Percentiles rank a stretch among this genome's conserved stretches.
Evolutionary conservation across 2,797 vertebrate genomes (phyloP).

Genomic region (Adelosebastes latens): DNA sequence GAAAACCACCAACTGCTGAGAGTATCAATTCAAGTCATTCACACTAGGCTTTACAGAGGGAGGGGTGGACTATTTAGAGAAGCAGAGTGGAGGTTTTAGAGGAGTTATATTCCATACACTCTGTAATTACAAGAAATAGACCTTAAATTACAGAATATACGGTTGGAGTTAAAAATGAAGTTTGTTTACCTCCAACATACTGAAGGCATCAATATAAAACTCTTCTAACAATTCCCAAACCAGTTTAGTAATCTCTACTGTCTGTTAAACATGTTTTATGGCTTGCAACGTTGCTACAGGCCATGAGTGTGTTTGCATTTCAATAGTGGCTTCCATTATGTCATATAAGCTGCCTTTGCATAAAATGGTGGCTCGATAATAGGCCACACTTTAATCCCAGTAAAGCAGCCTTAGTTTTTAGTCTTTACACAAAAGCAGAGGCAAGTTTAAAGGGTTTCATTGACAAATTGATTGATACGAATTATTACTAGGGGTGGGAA

Average conservation of each 20-base stretch:
- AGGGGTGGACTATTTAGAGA: constrained; percentile 60
- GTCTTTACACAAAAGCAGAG: neutral
- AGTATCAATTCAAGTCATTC: constrained; percentile 49
- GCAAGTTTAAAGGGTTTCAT: neutral
- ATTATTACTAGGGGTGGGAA: too few relatives aligned
- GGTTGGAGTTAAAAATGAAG: constrained; percentile 46
- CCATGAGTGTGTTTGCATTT: constrained; percentile 31
- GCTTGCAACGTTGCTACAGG: neutral
- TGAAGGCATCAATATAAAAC: neutral
- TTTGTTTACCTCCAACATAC: constrained; percentile 13
- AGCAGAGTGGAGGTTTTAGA: constrained; percentile 48
- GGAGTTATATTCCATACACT: constrained; percentile 40
- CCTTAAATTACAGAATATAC: constrained; percentile 66
- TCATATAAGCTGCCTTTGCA: neutral
- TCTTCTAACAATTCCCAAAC: neutral
- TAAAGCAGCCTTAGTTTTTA: neutral
- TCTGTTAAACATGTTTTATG: constrained; percentile 13
- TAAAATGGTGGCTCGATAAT: constrained; percentile 20
- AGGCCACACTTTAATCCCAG: neutral
- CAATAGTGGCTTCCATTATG: constrained; percentile 17
- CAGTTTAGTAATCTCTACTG: neutral
- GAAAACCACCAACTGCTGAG: constrained; percentile 47
- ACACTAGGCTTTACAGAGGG: constrained; percentile 50
- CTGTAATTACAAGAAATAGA: constrained; percentile 64
- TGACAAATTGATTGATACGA: neutral